Conservation (phyloP, 1,140 invertebrate genomes). For the Scaptomyza graminum region DNA sequence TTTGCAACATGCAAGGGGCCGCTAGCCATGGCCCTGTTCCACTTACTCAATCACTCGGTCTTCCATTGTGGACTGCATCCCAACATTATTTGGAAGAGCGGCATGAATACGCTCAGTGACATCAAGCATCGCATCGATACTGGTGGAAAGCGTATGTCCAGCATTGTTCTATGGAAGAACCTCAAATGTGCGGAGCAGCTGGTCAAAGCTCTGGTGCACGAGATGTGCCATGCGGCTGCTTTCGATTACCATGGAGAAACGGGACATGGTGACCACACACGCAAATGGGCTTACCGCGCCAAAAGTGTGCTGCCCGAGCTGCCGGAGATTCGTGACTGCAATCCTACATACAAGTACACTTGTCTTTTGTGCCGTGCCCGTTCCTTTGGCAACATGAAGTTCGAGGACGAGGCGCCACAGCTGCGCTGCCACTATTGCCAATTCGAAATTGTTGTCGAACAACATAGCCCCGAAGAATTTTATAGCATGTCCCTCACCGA, state of each 20-base stretch:
- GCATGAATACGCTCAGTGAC: conserved; percentile 12
- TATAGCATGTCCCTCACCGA: conserved; percentile 34
- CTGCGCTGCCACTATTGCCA: conserved; percentile 66
- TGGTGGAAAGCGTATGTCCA: conserved; percentile 22
- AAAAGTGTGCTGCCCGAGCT: conserved; percentile 46
- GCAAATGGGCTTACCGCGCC: conserved; percentile 87
- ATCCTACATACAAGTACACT: conserved; percentile 42
- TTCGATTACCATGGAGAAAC: conserved; percentile 90
- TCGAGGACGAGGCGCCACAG: conserved; percentile 10
- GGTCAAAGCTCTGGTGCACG: conserved; percentile 92
- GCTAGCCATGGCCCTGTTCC: conserved; percentile 49
- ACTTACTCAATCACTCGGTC: conserved; percentile 56
- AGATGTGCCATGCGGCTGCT: conserved; percentile 95
- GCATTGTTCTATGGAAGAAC: conserved; percentile 70
- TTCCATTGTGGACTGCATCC: conserved; percentile 55
- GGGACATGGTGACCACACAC: conserved; percentile 93
- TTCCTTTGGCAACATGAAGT: conserved; percentile 45
- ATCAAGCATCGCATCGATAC: conserved; percentile 24
- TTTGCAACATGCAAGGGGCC: conserved; percentile 32
- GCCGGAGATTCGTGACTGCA: conserved; percentile 46
- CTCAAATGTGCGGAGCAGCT: conserved; percentile 31
- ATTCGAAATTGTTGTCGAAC: conserved; percentile 58
- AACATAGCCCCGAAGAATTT: not conserved
- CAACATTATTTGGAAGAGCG: conserved; percentile 32
- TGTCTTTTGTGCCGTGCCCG: conserved; percentile 47